Evolutionary conservation across 2,797 vertebrate species (phyloP).

Genomic region (Hylomyscus alleni): DNA sequence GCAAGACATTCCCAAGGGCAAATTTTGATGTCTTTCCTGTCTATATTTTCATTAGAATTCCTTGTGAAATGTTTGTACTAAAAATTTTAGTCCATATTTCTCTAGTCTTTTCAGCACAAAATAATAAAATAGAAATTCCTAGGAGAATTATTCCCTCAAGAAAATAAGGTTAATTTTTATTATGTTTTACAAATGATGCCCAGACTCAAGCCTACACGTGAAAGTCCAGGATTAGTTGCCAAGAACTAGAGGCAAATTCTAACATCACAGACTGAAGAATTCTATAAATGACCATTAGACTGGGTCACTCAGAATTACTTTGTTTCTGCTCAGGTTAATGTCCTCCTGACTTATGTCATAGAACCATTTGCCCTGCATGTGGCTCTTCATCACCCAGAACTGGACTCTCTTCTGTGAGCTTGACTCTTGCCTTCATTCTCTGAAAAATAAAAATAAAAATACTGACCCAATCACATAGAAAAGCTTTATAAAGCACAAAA

Average conservation of each 20-base stretch:
- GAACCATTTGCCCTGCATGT: background rate
- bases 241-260: too few relatives aligned
- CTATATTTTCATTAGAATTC: background rate
- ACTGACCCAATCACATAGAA: background rate
- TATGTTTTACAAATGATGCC: background rate
- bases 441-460: background rate
- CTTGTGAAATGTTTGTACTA: background rate
- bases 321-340: background rate
- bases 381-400: background rate
- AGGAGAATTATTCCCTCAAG: background rate
- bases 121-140: background rate
- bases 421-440: background rate
- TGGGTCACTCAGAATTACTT: background rate
- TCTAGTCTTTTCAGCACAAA: background rate
- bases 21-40: background rate
- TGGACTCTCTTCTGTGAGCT: background rate
- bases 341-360: too few relatives aligned
- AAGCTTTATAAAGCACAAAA: background rate
- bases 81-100: background rate
- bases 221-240: background rate
- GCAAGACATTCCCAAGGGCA: slow-evolving; percentile 16
- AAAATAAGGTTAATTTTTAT: background rate
- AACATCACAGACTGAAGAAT: too few relatives aligned
- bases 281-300: background rate
- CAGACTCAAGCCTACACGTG: background rate